These are phyloP conservation scores for Corvus hawaiiensis DNA, from an alignment of 2,113 vertebrate genomes.

Conservation along the genomic window DNA sequence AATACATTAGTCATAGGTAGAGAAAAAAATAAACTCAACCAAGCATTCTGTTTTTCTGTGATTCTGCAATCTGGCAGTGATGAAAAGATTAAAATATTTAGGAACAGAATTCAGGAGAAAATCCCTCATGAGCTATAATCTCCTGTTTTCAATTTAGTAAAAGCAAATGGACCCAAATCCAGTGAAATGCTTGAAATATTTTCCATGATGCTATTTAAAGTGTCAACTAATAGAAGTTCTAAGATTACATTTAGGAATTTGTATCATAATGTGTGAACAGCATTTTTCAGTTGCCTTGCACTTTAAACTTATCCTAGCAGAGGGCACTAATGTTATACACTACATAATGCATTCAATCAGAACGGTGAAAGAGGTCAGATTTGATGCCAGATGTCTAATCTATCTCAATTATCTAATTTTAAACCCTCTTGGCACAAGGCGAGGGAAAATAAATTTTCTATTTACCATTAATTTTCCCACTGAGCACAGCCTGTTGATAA, in stretches of 20 bases:
- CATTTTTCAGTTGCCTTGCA: not conserved
- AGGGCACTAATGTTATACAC: not conserved
- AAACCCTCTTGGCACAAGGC: not conserved
- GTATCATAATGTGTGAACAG: not conserved
- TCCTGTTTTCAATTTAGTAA: slow-evolving; percentile 16
- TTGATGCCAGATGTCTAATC: not conserved
- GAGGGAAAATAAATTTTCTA: slow-evolving; percentile 18
- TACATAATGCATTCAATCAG: not conserved
- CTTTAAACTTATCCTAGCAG: slow-evolving; percentile 5
- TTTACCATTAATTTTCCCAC: slow-evolving; percentile 29
- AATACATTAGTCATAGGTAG: not conserved
- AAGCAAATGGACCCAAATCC: slow-evolving; percentile 18
- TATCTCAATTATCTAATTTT: slow-evolving; percentile 47
- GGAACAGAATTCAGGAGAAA: not conserved
- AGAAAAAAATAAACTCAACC: not conserved
- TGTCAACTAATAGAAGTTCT: not conserved
- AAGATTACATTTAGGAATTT: not conserved
- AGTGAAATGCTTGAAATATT: not conserved
- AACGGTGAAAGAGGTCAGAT: not conserved
- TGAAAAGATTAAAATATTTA: slow-evolving; percentile 44
- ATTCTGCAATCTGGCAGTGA: not conserved
- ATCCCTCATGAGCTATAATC: slow-evolving; percentile 33
- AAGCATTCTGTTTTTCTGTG: not conserved
- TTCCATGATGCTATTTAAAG: not conserved
- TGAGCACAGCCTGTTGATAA: not conserved